Percentiles rank a stretch among this genome's conserved stretches.
Conservation (phyloP, 2,113 vertebrate genomes). For the Dromiciops gliroides region DNA sequence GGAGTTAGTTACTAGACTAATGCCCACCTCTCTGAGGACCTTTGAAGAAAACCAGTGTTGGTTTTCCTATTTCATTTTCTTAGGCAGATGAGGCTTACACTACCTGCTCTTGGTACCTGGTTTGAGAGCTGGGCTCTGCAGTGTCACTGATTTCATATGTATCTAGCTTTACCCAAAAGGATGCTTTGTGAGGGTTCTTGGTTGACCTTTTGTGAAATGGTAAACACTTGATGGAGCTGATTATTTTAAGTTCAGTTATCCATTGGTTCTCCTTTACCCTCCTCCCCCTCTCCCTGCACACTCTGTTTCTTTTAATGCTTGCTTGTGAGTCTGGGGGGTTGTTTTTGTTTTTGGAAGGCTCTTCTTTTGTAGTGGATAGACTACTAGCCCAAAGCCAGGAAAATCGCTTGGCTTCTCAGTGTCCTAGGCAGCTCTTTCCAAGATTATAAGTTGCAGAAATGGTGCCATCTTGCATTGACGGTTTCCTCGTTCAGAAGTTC, state of each 20-base stretch:
- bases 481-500: background rate
- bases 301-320: background rate
- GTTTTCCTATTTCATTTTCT: background rate
- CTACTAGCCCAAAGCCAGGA: background rate
- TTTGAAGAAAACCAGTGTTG: background rate
- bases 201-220: background rate
- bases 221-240: background rate
- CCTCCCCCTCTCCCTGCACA: background rate
- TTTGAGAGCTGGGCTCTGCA: background rate
- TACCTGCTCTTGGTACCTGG: background rate
- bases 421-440: background rate
- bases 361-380: background rate
- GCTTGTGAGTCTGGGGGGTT: too few relatives aligned
- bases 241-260: background rate
- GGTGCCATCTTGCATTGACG: background rate
- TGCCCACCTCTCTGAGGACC: background rate
- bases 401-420: background rate
- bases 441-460: background rate
- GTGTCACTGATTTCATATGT: background rate
- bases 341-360: too few relatives aligned
- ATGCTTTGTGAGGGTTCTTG: too few relatives aligned
- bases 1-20: background rate
- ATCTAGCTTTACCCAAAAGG: background rate
- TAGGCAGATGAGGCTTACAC: background rate
- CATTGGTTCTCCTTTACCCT: background rate